phyloP scores from a whole-genome alignment of 2,113 vertebrate species.

The Panthera uncia region DNA sequence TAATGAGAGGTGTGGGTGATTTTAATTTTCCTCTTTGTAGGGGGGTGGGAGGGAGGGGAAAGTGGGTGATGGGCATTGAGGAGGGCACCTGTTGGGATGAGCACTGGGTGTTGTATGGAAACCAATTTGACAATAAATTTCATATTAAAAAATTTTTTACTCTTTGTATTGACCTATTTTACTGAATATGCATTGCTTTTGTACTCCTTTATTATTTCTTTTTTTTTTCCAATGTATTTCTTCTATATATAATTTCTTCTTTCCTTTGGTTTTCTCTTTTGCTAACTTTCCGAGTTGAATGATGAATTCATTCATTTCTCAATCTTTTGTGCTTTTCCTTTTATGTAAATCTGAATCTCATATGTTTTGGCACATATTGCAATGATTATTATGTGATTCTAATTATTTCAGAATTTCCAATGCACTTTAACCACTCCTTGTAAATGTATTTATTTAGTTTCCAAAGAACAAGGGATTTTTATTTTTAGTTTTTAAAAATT shows the following conservation, averaged over 20 bases:
- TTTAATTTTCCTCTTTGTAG: background rate
- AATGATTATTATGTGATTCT: background rate
- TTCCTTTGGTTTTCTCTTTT: background rate
- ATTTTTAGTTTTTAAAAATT: constrained; percentile 2
- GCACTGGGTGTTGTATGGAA: no score
- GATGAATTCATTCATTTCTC: background rate
- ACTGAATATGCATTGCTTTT: background rate
- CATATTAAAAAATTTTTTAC: no score
- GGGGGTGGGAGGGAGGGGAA: no score
- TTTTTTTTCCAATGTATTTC: background rate
- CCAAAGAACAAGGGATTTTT: background rate
- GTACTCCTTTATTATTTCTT: background rate
- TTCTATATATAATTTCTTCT: background rate
- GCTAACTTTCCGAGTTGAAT: background rate
- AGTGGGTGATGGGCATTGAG: no score
- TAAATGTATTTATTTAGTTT: background rate
- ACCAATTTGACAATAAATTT: no score
- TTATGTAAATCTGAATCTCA: background rate
- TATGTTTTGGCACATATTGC: background rate
- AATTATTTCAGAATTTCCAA: background rate
- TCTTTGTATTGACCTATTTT: background rate
- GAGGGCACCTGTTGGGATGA: no score
- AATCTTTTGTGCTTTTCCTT: background rate
- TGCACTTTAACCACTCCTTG: background rate
- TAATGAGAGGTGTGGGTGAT: background rate